phyloP scores from a whole-genome alignment of 2,888 invertebrate species.

The Cerceris rybyensis region DNA sequence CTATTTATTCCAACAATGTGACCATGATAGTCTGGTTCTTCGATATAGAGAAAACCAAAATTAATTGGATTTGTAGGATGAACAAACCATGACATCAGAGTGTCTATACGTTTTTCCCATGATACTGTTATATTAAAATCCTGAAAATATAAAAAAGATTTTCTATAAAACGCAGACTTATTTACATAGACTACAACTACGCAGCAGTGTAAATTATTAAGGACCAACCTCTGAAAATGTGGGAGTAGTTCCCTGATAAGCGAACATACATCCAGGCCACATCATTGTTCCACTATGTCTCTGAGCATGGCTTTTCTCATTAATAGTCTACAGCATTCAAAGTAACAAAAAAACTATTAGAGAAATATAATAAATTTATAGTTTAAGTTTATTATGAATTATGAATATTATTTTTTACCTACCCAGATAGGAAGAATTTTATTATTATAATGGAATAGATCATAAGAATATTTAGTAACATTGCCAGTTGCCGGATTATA shows the following conservation, averaged over 20 bases:
- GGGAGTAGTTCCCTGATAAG: slow-evolving; percentile 83
- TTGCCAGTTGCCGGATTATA: slow-evolving; percentile 82
- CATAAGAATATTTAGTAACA: slow-evolving; percentile 74
- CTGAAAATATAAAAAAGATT: slow-evolving; percentile 68
- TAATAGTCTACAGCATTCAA: slow-evolving; percentile 82
- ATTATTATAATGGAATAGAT: slow-evolving; percentile 84
- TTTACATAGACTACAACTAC: neutral
- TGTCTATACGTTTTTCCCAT: slow-evolving; percentile 84
- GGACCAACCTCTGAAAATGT: slow-evolving; percentile 79
- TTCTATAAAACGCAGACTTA: neutral
- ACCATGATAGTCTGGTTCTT: slow-evolving; percentile 87
- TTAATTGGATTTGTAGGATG: slow-evolving; percentile 86
- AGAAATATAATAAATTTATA: neutral
- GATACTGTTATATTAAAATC: slow-evolving; percentile 74
- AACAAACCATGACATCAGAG: slow-evolving; percentile 84
- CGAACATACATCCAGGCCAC: slow-evolving; percentile 87
- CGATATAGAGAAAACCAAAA: slow-evolving; percentile 87
- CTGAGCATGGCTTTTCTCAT: slow-evolving; percentile 83
- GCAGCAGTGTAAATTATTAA: neutral
- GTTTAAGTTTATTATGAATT: too few relatives aligned
- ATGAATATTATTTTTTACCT: slow-evolving; percentile 40
- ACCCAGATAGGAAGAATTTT: slow-evolving; percentile 85
- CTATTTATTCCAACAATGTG: slow-evolving; percentile 85
- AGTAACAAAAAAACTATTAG: neutral
- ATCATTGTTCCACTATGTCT: slow-evolving; percentile 86